Conservation (phyloP, 2,797 vertebrate species). For the Rhodeus uyekii region DNA sequence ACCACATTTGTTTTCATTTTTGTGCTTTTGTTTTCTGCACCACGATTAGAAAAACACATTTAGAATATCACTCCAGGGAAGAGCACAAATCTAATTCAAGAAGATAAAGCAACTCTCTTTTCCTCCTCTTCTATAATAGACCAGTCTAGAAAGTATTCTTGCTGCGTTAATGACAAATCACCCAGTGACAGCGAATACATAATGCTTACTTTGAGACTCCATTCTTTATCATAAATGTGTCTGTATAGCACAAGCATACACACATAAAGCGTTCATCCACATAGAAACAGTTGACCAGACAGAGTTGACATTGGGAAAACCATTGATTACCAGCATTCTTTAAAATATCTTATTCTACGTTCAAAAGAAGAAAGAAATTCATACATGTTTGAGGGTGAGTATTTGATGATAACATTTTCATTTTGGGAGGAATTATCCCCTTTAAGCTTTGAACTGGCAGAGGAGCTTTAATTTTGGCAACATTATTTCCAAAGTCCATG, state of each 20-base stretch:
- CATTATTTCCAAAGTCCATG: neutral
- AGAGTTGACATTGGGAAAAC: too few species aligned
- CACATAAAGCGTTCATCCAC: neutral
- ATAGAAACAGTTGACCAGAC: too few species aligned
- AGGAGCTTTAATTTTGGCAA: neutral
- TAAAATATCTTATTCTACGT: too few species aligned
- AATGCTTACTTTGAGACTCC: neutral
- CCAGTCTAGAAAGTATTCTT: slow-evolving; percentile 13
- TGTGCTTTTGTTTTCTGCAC: slow-evolving; percentile 29
- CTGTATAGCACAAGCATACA: neutral
- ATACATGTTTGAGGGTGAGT: too few species aligned
- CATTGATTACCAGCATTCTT: too few species aligned
- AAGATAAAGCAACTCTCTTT: slow-evolving; percentile 34
- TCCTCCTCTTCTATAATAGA: slow-evolving; percentile 23
- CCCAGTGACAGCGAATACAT: neutral
- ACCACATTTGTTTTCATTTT: slow-evolving; percentile 20
- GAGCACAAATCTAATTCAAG: slow-evolving; percentile 36
- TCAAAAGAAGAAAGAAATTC: too few species aligned
- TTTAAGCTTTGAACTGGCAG: neutral
- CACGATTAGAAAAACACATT: slow-evolving; percentile 30
- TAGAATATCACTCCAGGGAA: slow-evolving; percentile 20
- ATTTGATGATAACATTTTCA: too few species aligned
- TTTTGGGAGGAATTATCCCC: too few species aligned
- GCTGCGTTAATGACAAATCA: slow-evolving; percentile 18
- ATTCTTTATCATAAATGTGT: neutral